Evolutionary conservation across 1,140 invertebrate genomes (phyloP).

Genomic region (Bombus balteatus): DNA sequence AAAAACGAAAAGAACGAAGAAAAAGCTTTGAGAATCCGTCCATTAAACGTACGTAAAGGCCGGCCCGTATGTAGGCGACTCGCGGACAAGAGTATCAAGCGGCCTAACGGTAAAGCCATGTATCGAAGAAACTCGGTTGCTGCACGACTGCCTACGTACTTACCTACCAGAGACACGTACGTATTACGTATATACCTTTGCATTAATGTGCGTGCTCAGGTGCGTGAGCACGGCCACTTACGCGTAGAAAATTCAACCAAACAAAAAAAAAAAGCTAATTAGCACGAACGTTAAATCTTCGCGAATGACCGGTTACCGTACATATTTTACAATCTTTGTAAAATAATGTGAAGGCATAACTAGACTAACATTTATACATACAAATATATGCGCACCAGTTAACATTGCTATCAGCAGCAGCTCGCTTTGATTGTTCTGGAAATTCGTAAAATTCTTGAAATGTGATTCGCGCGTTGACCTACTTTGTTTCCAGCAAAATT

Average conservation of each 20-base stretch:
- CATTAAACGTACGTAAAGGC: conserved; percentile 63
- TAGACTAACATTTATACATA: background rate
- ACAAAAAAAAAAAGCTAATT: conserved; percentile 35
- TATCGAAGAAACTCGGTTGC: conserved; percentile 76
- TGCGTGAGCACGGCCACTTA: conserved; percentile 40
- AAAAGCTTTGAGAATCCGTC: conserved; percentile 66
- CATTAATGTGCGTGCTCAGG: background rate
- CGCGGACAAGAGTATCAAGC: conserved; percentile 69
- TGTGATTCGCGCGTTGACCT: background rate
- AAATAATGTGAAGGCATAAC: conserved; percentile 1
- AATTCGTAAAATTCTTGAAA: background rate
- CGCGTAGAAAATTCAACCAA: conserved; percentile 18
- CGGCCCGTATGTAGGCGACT: conserved; percentile 66
- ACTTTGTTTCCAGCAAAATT: background rate
- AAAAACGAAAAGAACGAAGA: conserved; percentile 16
- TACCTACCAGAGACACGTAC: conserved; percentile 56
- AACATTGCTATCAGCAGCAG: background rate
- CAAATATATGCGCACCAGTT: background rate
- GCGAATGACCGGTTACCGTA: background rate
- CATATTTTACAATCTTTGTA: background rate
- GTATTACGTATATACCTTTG: no score
- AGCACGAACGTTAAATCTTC: conserved; percentile 10
- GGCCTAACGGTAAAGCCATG: conserved; percentile 78
- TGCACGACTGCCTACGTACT: conserved; percentile 64
- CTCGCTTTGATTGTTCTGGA: no score